phyloP scores from a whole-genome alignment of 2,797 vertebrate genomes.

The Crenuchus spilurus region DNA sequence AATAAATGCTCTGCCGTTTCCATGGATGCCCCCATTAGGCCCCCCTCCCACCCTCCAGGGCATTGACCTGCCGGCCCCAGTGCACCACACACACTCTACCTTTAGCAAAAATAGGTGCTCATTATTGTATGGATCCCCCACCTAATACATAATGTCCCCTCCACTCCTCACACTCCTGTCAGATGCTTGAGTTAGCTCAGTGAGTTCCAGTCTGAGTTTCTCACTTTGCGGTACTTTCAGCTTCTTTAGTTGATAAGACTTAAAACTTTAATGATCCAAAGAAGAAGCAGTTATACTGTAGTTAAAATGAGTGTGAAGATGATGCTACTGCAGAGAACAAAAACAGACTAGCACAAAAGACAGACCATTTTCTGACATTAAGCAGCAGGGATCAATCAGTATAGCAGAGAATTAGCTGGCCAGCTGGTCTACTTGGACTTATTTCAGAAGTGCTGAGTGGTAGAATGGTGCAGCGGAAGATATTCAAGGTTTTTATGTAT shows the following conservation, averaged over 20 bases:
- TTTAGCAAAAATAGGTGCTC: constrained; percentile 21
- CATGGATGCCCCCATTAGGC: constrained; percentile 50
- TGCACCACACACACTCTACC: constrained; percentile 26
- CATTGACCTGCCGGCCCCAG: constrained; percentile 38
- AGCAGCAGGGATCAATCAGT: constrained; percentile 6
- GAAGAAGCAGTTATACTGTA: background rate
- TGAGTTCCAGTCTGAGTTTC: background rate
- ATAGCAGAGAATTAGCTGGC: background rate
- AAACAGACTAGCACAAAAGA: background rate
- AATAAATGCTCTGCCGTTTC: constrained; percentile 47
- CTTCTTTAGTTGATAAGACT: background rate
- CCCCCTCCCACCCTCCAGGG: constrained; percentile 25
- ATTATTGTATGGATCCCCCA: constrained; percentile 24
- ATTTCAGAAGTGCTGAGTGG: constrained; percentile 14
- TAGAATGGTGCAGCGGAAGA: constrained; percentile 1
- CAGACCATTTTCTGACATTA: background rate
- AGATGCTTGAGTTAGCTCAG: background rate
- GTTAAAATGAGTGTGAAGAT: background rate
- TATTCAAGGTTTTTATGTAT: too few relatives aligned
- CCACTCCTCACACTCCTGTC: background rate
- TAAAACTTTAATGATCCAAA: background rate
- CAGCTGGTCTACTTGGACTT: constrained; percentile 13
- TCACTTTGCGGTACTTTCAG: background rate
- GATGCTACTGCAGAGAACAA: background rate
- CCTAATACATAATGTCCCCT: background rate